Evolutionary conservation across 2,113 vertebrate genomes (phyloP), one percentile per base, ranked within the genome.

Genomic region (Prionailurus bengalensis): DNA sequence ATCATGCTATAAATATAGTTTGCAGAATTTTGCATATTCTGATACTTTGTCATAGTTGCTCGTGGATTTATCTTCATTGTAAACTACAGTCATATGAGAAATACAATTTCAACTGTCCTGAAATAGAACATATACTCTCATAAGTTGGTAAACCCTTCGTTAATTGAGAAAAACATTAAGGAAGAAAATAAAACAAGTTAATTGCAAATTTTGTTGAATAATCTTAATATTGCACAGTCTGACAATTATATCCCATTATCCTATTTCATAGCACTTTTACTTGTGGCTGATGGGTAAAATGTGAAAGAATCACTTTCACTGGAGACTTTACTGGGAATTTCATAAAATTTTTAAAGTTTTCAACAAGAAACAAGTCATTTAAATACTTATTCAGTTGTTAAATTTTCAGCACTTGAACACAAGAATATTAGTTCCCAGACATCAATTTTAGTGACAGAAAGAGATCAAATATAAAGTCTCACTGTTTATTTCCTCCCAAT

Each of bases 31-130:
- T 45, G 0, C 9, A 81, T 21, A 70, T 29, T 74, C n/a, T 74
- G 29, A 74, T 66, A 84, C 17, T 79, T 82, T 83, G 27, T 93
- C 70, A 15, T 71, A 88, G n/a, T 76, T 31, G 1, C 7, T 93
- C 85, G 13, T 68, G 51, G 25, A 81, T 97, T 94, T 94, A 84
- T 93, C 55, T 55, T 96, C n/a, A 79, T 84, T 91, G 14, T 3
- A 94, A 87, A 70, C 27, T 91, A 42, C 1, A 93, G 21, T 91
- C 42, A 55, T 53, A 96, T 51, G 13, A 96, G n/a, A 79, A 85
- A 84, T 85, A 85, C 83, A 8, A 89, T 91, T 83, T 84, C 31
- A 92, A 74, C 14, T 86, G 65, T 97, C 58, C 55, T 96, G 16
- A 95, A 95, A 89, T 70, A 71, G 63, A 88, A 81, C 8, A 55